phyloP scores from a whole-genome alignment of 2,113 vertebrate genomes.

The Siphamia tubifer region DNA sequence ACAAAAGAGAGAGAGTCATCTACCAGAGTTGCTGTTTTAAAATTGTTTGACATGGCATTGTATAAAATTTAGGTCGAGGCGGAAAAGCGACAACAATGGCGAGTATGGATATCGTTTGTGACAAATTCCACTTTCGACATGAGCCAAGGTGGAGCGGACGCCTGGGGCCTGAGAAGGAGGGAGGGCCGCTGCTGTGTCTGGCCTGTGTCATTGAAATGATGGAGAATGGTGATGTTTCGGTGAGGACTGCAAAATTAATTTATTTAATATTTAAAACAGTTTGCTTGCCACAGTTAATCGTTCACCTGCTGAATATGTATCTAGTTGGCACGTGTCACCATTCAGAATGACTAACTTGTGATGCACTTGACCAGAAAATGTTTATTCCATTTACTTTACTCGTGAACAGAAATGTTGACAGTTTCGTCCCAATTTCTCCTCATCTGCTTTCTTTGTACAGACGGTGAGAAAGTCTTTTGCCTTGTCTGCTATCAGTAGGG shows the following conservation, averaged over 20 bases:
- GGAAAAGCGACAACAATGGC: conserved; percentile 20
- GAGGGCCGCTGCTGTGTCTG: conserved; percentile 77
- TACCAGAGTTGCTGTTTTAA: background rate
- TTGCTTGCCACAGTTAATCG: background rate
- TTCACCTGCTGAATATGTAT: background rate
- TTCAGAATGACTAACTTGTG: background rate
- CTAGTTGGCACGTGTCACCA: background rate
- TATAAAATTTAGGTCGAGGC: background rate
- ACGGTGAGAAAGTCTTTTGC: conserved; percentile 86
- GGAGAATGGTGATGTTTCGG: conserved; percentile 76
- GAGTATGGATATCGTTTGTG: conserved; percentile 63
- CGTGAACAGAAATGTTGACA: background rate
- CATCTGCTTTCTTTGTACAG: conserved; percentile 65
- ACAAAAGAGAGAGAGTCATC: background rate
- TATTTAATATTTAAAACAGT: background rate
- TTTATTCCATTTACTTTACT: background rate
- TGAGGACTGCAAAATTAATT: conserved; percentile 47
- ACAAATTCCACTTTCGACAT: conserved; percentile 77
- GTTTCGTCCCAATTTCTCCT: background rate
- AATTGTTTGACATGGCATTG: background rate
- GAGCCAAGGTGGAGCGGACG: conserved; percentile 76
- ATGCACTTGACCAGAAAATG: background rate
- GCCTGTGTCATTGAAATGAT: conserved; percentile 87
- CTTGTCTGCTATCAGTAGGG: conserved; percentile 77
- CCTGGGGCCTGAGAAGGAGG: conserved; percentile 23